Evolutionary conservation across 2,113 vertebrate genomes (phyloP).

Genomic region (Porphyrio hochstetteri): DNA sequence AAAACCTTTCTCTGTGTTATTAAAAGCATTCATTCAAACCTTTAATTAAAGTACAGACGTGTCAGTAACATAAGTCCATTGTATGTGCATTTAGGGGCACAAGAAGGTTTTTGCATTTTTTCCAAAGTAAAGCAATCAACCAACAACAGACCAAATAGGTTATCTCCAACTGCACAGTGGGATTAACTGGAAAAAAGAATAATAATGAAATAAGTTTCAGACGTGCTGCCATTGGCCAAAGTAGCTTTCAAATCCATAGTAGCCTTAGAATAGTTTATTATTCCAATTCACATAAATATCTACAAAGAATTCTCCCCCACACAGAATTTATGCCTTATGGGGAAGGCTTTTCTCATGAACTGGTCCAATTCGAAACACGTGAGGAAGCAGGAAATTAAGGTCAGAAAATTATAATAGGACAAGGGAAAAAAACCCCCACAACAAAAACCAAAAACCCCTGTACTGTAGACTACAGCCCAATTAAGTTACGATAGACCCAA

Average conservation of each 20-base stretch:
- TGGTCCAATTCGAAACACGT: neutral
- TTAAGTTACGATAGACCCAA: neutral
- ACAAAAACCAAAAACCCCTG: neutral
- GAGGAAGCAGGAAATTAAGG: conserved; percentile 34
- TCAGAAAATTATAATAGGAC: conserved; percentile 2
- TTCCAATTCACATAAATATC: neutral
- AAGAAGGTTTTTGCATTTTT: neutral
- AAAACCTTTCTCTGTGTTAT: neutral
- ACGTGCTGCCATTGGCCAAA: neutral
- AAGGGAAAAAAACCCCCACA: neutral
- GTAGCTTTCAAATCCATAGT: neutral
- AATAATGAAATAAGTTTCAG: neutral
- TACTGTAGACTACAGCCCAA: neutral
- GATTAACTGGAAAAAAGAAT: neutral
- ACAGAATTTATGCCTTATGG: conserved; percentile 1
- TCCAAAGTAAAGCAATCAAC: neutral
- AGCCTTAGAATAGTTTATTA: neutral
- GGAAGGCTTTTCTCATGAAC: conserved; percentile 6
- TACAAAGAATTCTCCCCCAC: neutral
- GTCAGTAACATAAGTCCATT: neutral
- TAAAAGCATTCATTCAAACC: neutral
- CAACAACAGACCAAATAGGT: neutral
- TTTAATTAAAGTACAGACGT: neutral
- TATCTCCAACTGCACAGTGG: neutral
- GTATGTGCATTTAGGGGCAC: rapidly evolving